Percentiles rank a stretch among this genome's conserved stretches.
Evolutionary conservation across 2,113 vertebrate genomes (phyloP).

Genomic region (Arenaria interpres): DNA sequence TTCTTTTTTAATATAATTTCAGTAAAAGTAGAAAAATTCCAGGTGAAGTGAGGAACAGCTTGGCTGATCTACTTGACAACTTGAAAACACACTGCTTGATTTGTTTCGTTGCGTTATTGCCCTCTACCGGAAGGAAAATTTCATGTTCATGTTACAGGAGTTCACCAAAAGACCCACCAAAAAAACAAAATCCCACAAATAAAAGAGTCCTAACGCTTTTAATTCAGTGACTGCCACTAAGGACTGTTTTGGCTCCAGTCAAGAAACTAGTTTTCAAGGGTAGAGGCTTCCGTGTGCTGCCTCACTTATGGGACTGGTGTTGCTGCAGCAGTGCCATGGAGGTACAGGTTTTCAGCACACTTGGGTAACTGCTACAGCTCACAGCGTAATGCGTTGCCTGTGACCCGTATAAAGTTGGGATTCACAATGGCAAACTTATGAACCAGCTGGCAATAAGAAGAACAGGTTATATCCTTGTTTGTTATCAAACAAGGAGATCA

Average conservation of each 20-base stretch:
- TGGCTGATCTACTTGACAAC: background rate
- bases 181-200: background rate
- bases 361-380: background rate
- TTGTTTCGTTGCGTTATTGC: slow-evolving; percentile 2
- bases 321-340: background rate
- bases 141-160: background rate
- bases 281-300: rapidly evolving
- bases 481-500: background rate
- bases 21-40: background rate
- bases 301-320: rapidly evolving
- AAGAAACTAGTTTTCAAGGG: background rate
- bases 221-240: background rate
- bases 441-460: background rate
- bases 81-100: background rate
- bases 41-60: background rate
- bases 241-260: background rate
- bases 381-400: rapidly evolving
- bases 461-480: background rate
- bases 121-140: slow-evolving; percentile 35
- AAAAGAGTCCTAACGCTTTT: background rate
- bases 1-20: background rate
- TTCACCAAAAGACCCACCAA: background rate
- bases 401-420: background rate
- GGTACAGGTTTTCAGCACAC: background rate
- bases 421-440: background rate